Evolutionary conservation across 2,113 vertebrate genomes (phyloP), one percentile per base, ranked within the genome.

Genomic region (Acinonyx jubatus): DNA sequence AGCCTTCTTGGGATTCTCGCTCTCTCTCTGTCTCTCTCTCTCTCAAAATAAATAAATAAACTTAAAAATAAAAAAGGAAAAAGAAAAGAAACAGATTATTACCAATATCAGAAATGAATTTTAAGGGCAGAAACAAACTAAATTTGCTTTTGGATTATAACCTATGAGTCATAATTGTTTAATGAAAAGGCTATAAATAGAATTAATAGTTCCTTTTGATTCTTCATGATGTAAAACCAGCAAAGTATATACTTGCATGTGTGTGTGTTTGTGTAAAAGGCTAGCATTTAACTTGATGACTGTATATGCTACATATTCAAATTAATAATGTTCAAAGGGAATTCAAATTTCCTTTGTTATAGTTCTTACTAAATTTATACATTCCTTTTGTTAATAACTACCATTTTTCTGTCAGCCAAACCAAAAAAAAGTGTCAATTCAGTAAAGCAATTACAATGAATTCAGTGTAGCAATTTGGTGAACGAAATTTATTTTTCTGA

Each of bases 311-410:
- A 76, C 21, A 61, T 81, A 84, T 41, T 87, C 19, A 88, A 52
- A 69, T 89, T 76, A 4, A 41, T 76, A 88, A 33, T 23, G 11
- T 88, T 95, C 3, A 83, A 93, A 95, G 73, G 10, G 23, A 92
- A 84, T 86, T 94, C 33, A 95, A 78, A 92, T 50, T 93, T 84
- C 19, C 2, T 13, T 69, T 93, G 3, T 89, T 11, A 87, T 3
- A 55, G 6, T 12, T 96, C 92, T 97, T 86, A 86, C 21, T 86
- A 91, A 83, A 84, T 90, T n/a, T 13, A 92, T 4, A 61, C 29
- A 29, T 83, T 57, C 9, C 4, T 96, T 93, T 73, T 74, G 68
- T 55, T 74, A 80, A 69, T 82, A 90, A 38, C 4, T 93, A 91
- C 3, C 9, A 29, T 68, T 89, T 96, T 85, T 52, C 29, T 74